Conservation (phyloP, 2,888 invertebrate genomes). For the Siphlonurus alternatus region DNA sequence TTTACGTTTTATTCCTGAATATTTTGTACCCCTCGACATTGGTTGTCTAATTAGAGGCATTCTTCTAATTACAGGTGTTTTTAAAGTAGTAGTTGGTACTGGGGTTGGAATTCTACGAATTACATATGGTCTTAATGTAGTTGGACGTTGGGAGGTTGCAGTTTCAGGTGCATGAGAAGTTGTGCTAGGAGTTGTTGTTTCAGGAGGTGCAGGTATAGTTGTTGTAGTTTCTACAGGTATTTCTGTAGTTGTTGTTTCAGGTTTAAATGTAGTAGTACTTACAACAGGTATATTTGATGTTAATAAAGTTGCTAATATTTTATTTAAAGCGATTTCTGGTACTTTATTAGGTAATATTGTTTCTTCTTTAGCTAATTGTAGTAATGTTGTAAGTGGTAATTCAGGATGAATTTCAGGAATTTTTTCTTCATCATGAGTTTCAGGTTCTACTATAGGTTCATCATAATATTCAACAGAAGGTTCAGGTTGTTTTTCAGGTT, state of each 20-base stretch:
- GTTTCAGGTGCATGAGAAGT: background rate
- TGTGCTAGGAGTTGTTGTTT: slow-evolving; percentile 5
- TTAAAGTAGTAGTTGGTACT: background rate
- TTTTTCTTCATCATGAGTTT: background rate
- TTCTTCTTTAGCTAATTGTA: background rate
- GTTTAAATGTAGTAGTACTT: background rate
- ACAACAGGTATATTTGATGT: background rate
- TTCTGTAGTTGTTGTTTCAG: background rate
- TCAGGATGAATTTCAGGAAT: background rate
- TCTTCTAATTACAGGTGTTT: background rate
- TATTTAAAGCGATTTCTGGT: background rate
- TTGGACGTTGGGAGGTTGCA: background rate
- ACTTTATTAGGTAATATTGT: background rate
- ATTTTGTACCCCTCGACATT: background rate
- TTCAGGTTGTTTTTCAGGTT: too few species aligned
- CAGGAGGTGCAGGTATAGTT: background rate
- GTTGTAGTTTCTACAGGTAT: background rate
- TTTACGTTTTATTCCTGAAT: background rate
- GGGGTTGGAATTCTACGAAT: background rate
- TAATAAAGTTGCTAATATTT: background rate
- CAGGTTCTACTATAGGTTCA: background rate
- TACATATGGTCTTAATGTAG: background rate
- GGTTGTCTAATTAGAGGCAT: background rate
- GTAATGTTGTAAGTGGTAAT: background rate
- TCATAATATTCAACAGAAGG: background rate